These are phyloP conservation scores for Amazona vittata DNA, from an alignment of 2,113 vertebrate genomes.

Conservation along the genomic window DNA sequence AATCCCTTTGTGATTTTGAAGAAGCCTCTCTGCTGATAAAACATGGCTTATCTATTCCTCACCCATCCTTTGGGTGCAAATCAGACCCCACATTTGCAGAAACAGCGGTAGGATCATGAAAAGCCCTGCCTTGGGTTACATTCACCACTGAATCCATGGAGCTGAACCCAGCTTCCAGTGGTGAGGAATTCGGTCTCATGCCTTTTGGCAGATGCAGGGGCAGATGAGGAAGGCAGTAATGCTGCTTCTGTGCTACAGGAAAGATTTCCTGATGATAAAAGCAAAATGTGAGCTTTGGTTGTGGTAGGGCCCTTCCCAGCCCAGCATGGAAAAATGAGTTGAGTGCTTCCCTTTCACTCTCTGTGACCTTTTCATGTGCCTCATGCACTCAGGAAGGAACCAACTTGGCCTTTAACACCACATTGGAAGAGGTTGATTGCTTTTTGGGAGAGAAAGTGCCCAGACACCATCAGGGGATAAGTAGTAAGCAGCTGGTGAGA, in stretches of 20 bases:
- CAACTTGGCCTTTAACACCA: not conserved
- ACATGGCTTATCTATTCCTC: not conserved
- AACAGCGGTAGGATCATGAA: not conserved
- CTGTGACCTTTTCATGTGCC: not conserved
- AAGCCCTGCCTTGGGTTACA: not conserved
- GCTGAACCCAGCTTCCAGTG: not conserved
- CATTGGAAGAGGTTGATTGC: not conserved
- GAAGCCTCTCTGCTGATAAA: not conserved
- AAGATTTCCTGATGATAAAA: not conserved
- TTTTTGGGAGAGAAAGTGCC: not conserved
- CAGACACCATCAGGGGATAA: constrained; percentile 22
- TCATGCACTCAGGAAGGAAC: not conserved
- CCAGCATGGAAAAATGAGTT: not conserved
- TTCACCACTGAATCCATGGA: not conserved
- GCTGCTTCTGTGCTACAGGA: not conserved
- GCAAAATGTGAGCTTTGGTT: not conserved
- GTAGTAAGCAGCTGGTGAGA: constrained; percentile 43
- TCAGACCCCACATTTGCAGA: not conserved
- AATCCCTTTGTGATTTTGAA: not conserved
- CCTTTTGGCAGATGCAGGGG: not conserved
- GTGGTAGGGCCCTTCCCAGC: not conserved
- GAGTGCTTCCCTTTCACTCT: not conserved
- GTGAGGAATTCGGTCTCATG: not conserved
- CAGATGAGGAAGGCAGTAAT: not conserved
- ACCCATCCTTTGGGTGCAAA: not conserved